Evolutionary conservation across 2,888 invertebrate genomes (phyloP).

Genomic region (Gari tellinella): DNA sequence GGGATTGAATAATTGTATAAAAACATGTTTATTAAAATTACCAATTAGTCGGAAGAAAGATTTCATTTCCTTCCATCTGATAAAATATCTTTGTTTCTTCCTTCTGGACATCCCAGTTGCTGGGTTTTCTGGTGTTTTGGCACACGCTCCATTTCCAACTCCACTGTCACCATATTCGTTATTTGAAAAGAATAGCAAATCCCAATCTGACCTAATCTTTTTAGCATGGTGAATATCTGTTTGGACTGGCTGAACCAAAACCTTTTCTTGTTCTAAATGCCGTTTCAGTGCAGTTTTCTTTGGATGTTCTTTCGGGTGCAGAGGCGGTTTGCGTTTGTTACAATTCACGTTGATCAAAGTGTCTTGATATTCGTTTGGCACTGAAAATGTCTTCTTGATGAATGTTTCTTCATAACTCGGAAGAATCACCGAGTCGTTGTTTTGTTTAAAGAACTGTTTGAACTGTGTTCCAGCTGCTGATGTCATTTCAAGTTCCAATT

Average conservation of each 20-base stretch:
- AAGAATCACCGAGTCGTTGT: no score
- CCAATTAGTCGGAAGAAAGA: slow-evolving; percentile 77
- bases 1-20: no score
- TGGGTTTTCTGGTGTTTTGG: neutral
- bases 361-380: no score
- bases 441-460: no score
- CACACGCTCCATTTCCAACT: slow-evolving; percentile 1
- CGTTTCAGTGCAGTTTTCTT: slow-evolving; percentile 33
- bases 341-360: no score
- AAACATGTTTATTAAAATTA: no score
- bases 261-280: slow-evolving; percentile 52
- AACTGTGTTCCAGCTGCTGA: no score
- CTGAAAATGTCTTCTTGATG: no score
- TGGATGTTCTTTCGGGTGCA: no score
- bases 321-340: no score
- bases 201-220: slow-evolving; percentile 50
- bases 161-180: neutral
- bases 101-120: slow-evolving; percentile 6
- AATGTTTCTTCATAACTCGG: no score
- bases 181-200: slow-evolving; percentile 43
- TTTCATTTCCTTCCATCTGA: slow-evolving; percentile 78
- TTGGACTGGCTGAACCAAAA: slow-evolving; percentile 36
- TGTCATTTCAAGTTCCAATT: no score
- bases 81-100: slow-evolving; percentile 66
- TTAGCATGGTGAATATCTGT: slow-evolving; percentile 22